Evolutionary conservation across 1,140 invertebrate species (phyloP), one percentile per base, ranked within the genome.

Genomic region (Akabosia matsudoensis): DNA sequence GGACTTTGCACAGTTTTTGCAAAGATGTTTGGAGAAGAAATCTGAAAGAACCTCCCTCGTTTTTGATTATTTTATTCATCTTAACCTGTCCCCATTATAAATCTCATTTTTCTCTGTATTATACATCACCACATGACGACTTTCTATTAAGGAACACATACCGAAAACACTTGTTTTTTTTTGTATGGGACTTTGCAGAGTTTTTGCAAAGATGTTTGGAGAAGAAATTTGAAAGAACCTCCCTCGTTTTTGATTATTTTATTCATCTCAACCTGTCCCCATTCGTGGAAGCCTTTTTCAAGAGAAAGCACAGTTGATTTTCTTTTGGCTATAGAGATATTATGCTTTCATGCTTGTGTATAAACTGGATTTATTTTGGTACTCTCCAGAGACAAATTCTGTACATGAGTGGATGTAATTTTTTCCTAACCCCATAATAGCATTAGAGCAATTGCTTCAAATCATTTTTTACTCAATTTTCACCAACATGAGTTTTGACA

Each of bases 371-470:
- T 45, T 7, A 7, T 45, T 7, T 45, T 45, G 37, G 30, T 67
- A 67, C 3, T 56, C 61, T 30, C 61, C 28, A 67, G 61, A 30
- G 61, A 67, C 61, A 67, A 30, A 28, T 31, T 30, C 31, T 67
- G 31, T 67, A 67, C 61, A 31, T 67, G 30, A 67, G 61, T 30
- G 30, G 31, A 22, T n/a, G n/a, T 30, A 67, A 67, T 67, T 45
- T 67, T 67, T 31, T n/a, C n/a, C n/a, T 67, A 30, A 30, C 61
- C 61, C 26, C 61, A 67, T 67, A 67, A 67, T 67, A 67, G 31
- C 61, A 28, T 67, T 31, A 31, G 4, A 67, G 61, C 61, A 67
- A 67, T 67, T 67, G 24, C 7, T 31, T 67, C 26, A 67, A 67
- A 67, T 30, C 61, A 67, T 67, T 67, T n/a, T 67, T 28, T 67